Evolutionary conservation across 92 coral and sea anemone genomes (phyloP), one percentile per base, ranked within the genome.

Genomic region (Epizoanthus illoricatus): DNA sequence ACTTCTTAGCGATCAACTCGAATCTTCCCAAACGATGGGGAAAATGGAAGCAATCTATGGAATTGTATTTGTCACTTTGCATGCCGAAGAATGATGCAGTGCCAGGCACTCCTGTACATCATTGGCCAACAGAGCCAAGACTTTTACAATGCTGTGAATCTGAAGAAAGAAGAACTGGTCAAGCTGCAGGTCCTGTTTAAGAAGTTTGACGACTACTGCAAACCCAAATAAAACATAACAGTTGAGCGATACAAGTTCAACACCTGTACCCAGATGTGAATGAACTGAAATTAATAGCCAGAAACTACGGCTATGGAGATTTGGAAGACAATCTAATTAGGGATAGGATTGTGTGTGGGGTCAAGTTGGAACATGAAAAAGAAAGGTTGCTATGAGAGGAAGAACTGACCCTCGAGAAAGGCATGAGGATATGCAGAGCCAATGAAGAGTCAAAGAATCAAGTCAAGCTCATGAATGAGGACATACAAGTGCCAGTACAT

Each of bases 91-190:
- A 54, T 42, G n/a, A 5, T 6, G 85, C 20, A 65, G 67, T 85
- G 75, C 75, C 62, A 65, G 1, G 76, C 85, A 21, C 45, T 85
- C 17, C 66, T 80, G 0, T 85, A 78, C 72, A 65, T 85, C 4
- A 76, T 85, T n/a, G 88, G 88, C n/a, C 88, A 85, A 49, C 86
- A 80, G 18, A 86, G 80, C 13, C 73, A 86, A 19, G 89, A 81
- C 43, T 57, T 86, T 69, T 86, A 71, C 55, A 73, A 85, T 8
- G 59, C 88, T 13, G 12, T 80, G 71, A 49, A 60, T 24, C 57
- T n/a, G n/a, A n/a, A n/a, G n/a, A n/a, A n/a, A n/a, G n/a, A n/a
- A n/a, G n/a, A n/a, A n/a, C n/a, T n/a, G n/a, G n/a, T n/a, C n/a
- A n/a, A n/a, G n/a, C n/a, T n/a, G n/a, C n/a, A n/a, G n/a, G n/a